phyloP scores from a whole-genome alignment of 2,888 invertebrate genomes.

The Apamea epomidion region DNA sequence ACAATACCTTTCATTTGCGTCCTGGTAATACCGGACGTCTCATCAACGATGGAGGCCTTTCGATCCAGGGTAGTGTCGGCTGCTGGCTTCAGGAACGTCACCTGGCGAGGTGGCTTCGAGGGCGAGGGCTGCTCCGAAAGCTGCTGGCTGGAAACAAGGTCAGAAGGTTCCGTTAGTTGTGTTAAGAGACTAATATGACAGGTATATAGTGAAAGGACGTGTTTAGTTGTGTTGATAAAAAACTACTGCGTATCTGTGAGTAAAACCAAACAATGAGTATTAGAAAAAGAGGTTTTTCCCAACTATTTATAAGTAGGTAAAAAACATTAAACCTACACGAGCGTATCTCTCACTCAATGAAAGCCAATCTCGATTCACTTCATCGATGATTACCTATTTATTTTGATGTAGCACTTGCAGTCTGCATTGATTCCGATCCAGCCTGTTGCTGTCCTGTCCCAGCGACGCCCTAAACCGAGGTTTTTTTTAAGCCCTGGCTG shows the following conservation, averaged over 20 bases:
- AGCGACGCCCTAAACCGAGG: no score
- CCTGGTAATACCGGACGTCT: constrained; percentile 90
- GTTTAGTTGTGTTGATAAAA: not conserved
- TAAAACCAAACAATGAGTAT: constrained; percentile 20
- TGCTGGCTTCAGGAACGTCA: constrained; percentile 87
- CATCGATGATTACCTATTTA: not conserved
- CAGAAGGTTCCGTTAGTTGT: not conserved
- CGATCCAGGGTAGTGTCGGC: constrained; percentile 85
- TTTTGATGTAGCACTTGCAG: not conserved
- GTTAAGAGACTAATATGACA: no score
- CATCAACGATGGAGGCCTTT: constrained; percentile 87
- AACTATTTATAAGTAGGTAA: not conserved
- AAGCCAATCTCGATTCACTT: constrained; percentile 21
- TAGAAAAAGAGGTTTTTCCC: constrained; percentile 1
- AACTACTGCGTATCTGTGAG: not conserved
- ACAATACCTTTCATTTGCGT: constrained; percentile 94
- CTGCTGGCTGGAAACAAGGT: constrained; percentile 75
- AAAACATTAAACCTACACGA: constrained; percentile 40
- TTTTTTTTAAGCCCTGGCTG: no score
- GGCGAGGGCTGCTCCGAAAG: constrained; percentile 77
- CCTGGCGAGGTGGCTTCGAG: constrained; percentile 78
- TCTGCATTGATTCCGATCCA: not conserved
- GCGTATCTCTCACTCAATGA: constrained; percentile 27
- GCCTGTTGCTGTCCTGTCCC: no score
- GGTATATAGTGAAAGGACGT: not conserved